Conservation (phyloP, 2,888 invertebrate genomes). For the Heliothis peltigera region DNA sequence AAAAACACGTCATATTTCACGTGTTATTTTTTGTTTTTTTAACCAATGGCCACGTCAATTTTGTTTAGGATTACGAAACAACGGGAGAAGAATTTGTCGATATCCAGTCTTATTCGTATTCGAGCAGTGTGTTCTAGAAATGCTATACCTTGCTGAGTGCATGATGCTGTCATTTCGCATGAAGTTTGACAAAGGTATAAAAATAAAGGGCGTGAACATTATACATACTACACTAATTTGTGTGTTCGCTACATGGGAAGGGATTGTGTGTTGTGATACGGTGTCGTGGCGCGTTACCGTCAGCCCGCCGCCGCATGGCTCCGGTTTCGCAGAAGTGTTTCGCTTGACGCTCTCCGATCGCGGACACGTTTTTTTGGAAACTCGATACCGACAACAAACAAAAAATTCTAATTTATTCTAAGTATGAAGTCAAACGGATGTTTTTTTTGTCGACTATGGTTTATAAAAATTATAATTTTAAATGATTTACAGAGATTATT, state of each 20-base stretch:
- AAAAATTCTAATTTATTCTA: conserved; percentile 27
- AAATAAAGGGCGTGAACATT: conserved; percentile 83
- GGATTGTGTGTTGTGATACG: conserved; percentile 85
- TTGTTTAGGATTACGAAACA: conserved; percentile 73
- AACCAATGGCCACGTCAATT: conserved; percentile 77
- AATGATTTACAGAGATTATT: neutral
- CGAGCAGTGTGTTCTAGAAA: conserved; percentile 47
- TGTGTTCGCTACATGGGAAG: conserved; percentile 83
- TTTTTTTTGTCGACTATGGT: neutral
- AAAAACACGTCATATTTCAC: conserved; percentile 85
- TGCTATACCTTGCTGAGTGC: conserved; percentile 54
- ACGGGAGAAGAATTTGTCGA: conserved; percentile 55
- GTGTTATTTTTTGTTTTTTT: conserved; percentile 74
- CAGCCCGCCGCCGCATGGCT: conserved; percentile 71
- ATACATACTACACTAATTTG: conserved; percentile 83
- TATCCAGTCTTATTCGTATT: conserved; percentile 46
- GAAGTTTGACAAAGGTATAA: conserved; percentile 79
- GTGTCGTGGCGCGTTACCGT: conserved; percentile 80
- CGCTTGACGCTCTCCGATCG: conserved; percentile 81
- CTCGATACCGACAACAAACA: conserved; percentile 51
- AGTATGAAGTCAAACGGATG: conserved; percentile 9
- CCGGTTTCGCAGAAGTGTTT: conserved; percentile 88
- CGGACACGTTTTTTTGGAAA: conserved; percentile 70
- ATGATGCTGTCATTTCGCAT: conserved; percentile 75
- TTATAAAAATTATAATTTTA: neutral